Conservation (phyloP, 64 coral and sea anemone species). For the Astreopora myriophthalma region DNA sequence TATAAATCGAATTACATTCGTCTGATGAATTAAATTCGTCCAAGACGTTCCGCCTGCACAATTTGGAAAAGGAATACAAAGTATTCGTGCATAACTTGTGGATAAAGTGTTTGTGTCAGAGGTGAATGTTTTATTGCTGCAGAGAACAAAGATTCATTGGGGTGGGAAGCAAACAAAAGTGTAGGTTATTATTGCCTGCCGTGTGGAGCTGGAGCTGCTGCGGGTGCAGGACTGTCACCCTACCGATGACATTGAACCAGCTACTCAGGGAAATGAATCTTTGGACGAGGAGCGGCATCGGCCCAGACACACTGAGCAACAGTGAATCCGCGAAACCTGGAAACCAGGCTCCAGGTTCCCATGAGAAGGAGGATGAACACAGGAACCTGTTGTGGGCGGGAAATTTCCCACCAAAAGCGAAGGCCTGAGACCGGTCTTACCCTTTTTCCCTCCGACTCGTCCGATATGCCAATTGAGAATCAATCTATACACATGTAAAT, state of each 20-base stretch:
- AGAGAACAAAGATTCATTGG: constrained; percentile 32
- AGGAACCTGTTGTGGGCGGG: too few species aligned
- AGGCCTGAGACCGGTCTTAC: too few species aligned
- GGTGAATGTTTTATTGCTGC: constrained; percentile 35
- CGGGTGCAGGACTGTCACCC: too few species aligned
- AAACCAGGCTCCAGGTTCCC: too few species aligned
- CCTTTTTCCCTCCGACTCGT: too few species aligned
- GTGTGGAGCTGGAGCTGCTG: not conserved
- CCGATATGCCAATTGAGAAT: too few species aligned
- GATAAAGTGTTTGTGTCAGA: constrained; percentile 22
- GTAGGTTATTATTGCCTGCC: constrained; percentile 15
- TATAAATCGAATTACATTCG: constrained; percentile 67
- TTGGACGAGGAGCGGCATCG: not conserved
- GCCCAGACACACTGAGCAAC: too few species aligned
- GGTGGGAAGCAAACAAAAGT: constrained; percentile 31
- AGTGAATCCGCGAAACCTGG: too few species aligned
- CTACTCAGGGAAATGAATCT: not conserved
- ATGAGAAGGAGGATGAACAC: too few species aligned
- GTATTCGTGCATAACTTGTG: constrained; percentile 21
- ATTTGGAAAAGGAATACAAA: constrained; percentile 12
- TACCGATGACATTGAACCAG: too few species aligned
- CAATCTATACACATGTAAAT: too few species aligned
- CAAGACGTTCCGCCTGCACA: constrained; percentile 41
- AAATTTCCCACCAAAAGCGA: too few species aligned
- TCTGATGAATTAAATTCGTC: constrained; percentile 64